Evolutionary conservation across 2,797 vertebrate species (phyloP).

Genomic region (Ctenopoma multispine): DNA sequence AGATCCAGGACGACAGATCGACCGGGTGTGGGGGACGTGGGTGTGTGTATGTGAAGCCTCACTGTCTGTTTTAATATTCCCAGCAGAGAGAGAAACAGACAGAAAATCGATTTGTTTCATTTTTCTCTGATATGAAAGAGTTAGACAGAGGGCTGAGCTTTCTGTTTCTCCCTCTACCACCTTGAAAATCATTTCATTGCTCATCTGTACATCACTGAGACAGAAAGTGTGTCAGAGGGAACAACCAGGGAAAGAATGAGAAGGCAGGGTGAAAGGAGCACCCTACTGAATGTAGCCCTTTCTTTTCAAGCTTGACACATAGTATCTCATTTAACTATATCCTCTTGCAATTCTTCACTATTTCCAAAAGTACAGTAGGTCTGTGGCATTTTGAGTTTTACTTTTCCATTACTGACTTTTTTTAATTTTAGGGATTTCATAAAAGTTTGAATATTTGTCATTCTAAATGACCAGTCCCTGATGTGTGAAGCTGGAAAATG

Average conservation of each 20-base stretch:
- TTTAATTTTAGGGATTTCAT: no score
- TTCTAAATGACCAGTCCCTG: no score
- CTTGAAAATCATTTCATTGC: constrained; percentile 59
- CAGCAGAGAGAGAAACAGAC: constrained; percentile 77
- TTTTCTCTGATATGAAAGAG: constrained; percentile 79
- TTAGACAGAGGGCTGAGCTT: constrained; percentile 57
- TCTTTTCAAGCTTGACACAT: no score
- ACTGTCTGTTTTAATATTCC: constrained; percentile 82
- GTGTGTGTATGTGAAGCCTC: constrained; percentile 58
- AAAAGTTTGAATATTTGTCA: no score
- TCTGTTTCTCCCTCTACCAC: constrained; percentile 44
- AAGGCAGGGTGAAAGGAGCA: constrained; percentile 18
- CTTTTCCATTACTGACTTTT: background rate
- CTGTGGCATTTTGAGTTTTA: background rate
- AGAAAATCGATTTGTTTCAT: constrained; percentile 83
- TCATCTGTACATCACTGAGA: constrained; percentile 49
- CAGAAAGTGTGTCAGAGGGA: constrained; percentile 17
- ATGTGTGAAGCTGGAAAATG: no score
- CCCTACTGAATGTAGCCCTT: constrained; percentile 1
- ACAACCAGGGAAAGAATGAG: constrained; percentile 22
- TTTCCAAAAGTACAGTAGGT: background rate
- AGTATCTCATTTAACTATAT: no score
- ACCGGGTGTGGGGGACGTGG: no score
- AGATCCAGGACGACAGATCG: no score
- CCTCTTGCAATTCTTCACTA: no score